Evolutionary conservation across 1,140 invertebrate species (phyloP), one percentile per base, ranked within the genome.

Genomic region (Watersipora subatra): DNA sequence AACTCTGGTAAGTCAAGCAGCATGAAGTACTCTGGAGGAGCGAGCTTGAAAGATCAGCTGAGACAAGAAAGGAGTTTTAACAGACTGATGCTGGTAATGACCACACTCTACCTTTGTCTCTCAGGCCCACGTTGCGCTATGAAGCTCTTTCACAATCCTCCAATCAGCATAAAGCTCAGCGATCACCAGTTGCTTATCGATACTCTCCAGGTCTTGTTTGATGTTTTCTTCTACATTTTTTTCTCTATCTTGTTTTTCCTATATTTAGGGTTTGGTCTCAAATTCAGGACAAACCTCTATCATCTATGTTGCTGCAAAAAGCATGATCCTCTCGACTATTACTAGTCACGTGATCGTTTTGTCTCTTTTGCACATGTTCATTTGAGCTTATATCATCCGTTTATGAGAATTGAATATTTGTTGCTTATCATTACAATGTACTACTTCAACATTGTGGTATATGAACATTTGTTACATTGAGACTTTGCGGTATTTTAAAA

Each of bases 221-320:
- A 71, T 7, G 63, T 76, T 24, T 62, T 71, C 57, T 78, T 75
- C 64, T 73, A 75, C 67, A 69, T 76, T 29, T 71, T 73, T 62
- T 75, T 73, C 57, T 69, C 72, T 19, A 66, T 76, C 15, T 71
- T 75, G 56, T 73, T 77, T 30, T 72, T 75, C 27, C 66, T 78
- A 7, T 75, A 73, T 66, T 73, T 75, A 66, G 73, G 71, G 62
- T 78, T 73, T 67, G 72, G 73, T 68, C 74, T 73, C 63, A 72
- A 72, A 46, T 78, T 73, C 66, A 61, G 76, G 12, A 56, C 72
- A 1, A 73, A 73, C 2, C 64, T 76, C 28, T 58, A 72, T 0
- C 67, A 69, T n/a, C 62, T 74, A 25, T 76, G 71, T 62, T 75
- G 74, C 46, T 76, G 75, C 68, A 25, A 62, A 27, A 28, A 30